These are phyloP conservation scores for Lophius americanus DNA, from an alignment of 2,797 vertebrate species.

Conservation along the genomic window DNA sequence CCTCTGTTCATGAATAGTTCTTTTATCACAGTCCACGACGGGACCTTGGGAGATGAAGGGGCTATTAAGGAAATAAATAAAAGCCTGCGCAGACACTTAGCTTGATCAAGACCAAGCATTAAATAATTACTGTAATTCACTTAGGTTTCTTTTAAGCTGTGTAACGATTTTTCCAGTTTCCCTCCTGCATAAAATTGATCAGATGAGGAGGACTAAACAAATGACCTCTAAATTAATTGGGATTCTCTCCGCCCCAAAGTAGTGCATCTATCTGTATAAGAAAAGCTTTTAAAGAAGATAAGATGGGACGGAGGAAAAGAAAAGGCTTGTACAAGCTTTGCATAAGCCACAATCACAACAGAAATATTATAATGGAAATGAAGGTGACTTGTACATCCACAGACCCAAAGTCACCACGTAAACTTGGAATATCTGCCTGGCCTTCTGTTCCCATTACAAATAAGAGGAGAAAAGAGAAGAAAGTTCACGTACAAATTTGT, in stretches of 20 bases:
- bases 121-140: conserved; percentile 82
- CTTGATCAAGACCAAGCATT: conserved; percentile 79
- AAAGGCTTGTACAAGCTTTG: conserved; percentile 29
- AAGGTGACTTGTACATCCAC: conserved; percentile 51
- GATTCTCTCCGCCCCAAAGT: conserved; percentile 62
- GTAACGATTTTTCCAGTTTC: conserved; percentile 75
- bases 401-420: conserved; percentile 37
- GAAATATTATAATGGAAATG: conserved; percentile 37
- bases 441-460: conserved; percentile 44
- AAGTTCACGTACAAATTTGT: conserved; percentile 27
- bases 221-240: conserved; percentile 77
- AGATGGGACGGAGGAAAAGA: conserved; percentile 34
- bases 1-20: conserved; percentile 55
- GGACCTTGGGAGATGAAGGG: conserved; percentile 69
- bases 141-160: conserved; percentile 76
- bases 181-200: conserved; percentile 73
- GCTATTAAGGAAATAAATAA: conserved; percentile 77
- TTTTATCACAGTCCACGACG: conserved; percentile 62
- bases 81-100: conserved; percentile 71
- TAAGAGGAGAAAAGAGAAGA: conserved; percentile 33
- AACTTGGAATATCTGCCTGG: conserved; percentile 61
- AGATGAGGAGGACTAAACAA: conserved; percentile 74
- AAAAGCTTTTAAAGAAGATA: conserved; percentile 60
- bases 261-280: conserved; percentile 56
- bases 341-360: conserved; percentile 25